phyloP scores from a whole-genome alignment of 92 coral and sea anemone genomes.

The Epizoanthus ramosus region DNA sequence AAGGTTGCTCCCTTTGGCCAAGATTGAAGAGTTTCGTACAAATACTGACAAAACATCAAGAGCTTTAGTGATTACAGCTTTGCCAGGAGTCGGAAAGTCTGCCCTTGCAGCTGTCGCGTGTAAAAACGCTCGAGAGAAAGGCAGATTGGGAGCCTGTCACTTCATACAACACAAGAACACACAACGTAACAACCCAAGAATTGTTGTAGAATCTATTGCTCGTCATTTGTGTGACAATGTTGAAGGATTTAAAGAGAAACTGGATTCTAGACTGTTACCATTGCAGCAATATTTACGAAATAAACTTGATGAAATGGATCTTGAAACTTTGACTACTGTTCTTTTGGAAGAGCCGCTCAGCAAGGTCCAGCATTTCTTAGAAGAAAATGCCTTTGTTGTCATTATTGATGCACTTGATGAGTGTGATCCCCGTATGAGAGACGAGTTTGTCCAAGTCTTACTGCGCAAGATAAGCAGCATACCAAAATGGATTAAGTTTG shows the following conservation, averaged over 20 bases:
- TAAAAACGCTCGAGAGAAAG: neutral
- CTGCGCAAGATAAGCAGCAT: neutral
- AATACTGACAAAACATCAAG: conserved; percentile 40
- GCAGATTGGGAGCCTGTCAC: conserved; percentile 15
- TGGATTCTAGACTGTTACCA: neutral
- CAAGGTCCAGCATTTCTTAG: neutral
- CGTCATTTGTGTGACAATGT: conserved; percentile 6
- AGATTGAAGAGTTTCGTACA: conserved; percentile 32
- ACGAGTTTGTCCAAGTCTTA: neutral
- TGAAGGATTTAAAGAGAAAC: conserved; percentile 8
- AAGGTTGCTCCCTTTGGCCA: conserved; percentile 39
- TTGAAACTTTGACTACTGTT: neutral
- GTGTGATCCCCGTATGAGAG: neutral
- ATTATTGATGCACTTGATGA: conserved; percentile 24
- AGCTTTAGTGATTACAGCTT: conserved; percentile 43
- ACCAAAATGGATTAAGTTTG: conserved; percentile 4
- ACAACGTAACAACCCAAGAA: conserved; percentile 21
- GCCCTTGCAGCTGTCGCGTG: conserved; percentile 1
- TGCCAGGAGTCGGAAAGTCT: conserved; percentile 13
- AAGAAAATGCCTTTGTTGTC: neutral
- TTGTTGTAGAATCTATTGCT: conserved; percentile 12
- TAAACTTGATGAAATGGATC: neutral
- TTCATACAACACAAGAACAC: conserved; percentile 27
- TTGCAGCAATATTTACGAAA: neutral
- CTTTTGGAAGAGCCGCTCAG: conserved; percentile 15